These are phyloP conservation scores for Thumatha senex DNA, from an alignment of 2,888 invertebrate genomes.

Conservation along the genomic window DNA sequence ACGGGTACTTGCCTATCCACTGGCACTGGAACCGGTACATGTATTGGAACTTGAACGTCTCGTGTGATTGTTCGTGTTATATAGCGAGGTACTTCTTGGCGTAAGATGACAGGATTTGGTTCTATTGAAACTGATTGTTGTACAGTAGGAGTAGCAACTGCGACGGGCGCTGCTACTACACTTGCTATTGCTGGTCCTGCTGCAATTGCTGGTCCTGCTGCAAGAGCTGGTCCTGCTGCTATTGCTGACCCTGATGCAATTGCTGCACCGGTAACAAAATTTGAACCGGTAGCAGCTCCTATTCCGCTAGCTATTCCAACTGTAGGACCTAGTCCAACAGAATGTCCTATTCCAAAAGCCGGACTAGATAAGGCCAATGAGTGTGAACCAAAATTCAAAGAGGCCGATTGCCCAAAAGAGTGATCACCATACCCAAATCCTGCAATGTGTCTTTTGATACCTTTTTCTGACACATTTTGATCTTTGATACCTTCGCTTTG, in stretches of 20 bases:
- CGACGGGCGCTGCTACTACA: constrained; percentile 40
- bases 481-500: constrained; percentile 67
- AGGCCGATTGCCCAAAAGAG: constrained; percentile 25
- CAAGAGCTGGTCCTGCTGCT: constrained; percentile 33
- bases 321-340: constrained; percentile 22
- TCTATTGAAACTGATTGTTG: constrained; percentile 68
- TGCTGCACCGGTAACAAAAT: constrained; percentile 11
- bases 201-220: neutral
- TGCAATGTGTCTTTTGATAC: constrained; percentile 62
- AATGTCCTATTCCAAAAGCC: constrained; percentile 24
- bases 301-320: constrained; percentile 27
- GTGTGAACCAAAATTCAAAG: constrained; percentile 9
- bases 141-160: constrained; percentile 50
- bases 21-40: constrained; percentile 78
- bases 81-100: constrained; percentile 73
- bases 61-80: constrained; percentile 75
- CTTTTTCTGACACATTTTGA: constrained; percentile 54
- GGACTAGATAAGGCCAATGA: constrained; percentile 12
- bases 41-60: constrained; percentile 71
- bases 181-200: constrained; percentile 30
- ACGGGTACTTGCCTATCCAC: constrained; percentile 75
- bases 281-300: constrained; percentile 26
- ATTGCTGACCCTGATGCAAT: constrained; percentile 2
- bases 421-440: constrained; percentile 27
- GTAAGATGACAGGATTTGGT: constrained; percentile 72